Evolutionary conservation across 64 coral and sea anemone species (phyloP).

Genomic region (Stylophora pistillata): DNA sequence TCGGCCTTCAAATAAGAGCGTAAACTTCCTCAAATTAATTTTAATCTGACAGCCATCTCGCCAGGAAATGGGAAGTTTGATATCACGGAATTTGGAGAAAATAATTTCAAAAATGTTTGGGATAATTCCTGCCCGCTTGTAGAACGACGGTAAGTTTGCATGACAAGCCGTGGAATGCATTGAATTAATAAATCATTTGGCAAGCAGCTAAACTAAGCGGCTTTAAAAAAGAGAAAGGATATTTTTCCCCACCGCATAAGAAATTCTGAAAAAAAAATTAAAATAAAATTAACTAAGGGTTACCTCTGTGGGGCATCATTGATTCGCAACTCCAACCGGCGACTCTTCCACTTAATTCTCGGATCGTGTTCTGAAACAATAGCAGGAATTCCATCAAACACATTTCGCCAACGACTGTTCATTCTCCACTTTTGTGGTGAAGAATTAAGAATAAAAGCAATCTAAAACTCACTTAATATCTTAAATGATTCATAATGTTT

Average conservation of each 20-base stretch:
- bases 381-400: conserved; percentile 3
- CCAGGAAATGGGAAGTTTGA: not conserved
- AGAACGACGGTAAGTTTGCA: not conserved
- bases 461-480: not conserved
- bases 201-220: conserved; percentile 28
- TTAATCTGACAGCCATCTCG: not conserved
- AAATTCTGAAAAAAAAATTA: not conserved
- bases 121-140: not conserved
- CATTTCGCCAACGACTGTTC: not conserved
- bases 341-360: conserved; percentile 50
- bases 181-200: conserved; percentile 47
- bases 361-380: conserved; percentile 64
- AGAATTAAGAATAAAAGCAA: not conserved
- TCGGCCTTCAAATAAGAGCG: not conserved
- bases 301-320: conserved; percentile 80
- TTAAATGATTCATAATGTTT: not conserved
- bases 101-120: not conserved
- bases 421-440: not conserved
- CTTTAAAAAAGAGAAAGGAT: conserved; percentile 1
- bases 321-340: conserved; percentile 53
- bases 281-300: not conserved
- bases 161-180: conserved; percentile 11
- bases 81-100: not conserved
- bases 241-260: not conserved
- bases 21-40: not conserved